phyloP scores from a whole-genome alignment of 2,113 vertebrate genomes.

The Trinectes maculatus region DNA sequence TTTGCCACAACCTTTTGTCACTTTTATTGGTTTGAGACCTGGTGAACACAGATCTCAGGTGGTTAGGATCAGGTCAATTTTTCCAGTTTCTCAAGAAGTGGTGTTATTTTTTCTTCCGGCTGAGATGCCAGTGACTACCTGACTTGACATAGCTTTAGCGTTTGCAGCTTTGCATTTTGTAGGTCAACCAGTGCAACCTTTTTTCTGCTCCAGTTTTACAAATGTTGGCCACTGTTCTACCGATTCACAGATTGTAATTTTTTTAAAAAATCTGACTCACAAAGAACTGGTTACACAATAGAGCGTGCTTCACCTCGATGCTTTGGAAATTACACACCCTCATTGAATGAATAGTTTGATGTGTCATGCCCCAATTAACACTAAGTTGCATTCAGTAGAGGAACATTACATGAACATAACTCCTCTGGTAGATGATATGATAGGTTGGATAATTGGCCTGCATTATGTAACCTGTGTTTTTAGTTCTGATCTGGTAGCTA shows the following conservation, averaged over 20 bases:
- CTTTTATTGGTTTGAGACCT: conserved; percentile 52
- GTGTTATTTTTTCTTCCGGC: conserved; percentile 24
- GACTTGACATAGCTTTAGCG: neutral
- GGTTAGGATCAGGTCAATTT: conserved; percentile 2
- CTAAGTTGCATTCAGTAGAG: neutral
- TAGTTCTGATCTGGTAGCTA: conserved; percentile 21
- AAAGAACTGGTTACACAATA: conserved; percentile 9
- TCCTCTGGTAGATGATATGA: conserved; percentile 23
- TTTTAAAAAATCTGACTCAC: neutral
- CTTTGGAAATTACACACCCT: conserved; percentile 32
- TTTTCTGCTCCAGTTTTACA: conserved; percentile 8
- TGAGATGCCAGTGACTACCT: neutral
- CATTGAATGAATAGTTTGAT: conserved; percentile 8
- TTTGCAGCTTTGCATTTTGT: conserved; percentile 9
- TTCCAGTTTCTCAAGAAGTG: conserved; percentile 32
- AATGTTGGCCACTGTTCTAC: neutral
- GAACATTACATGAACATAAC: conserved; percentile 2
- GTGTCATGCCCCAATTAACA: neutral
- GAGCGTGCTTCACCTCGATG: conserved; percentile 14
- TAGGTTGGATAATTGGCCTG: conserved; percentile 1
- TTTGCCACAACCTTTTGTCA: conserved; percentile 54
- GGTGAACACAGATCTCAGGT: neutral
- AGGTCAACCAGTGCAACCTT: neutral
- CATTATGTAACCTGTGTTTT: conserved; percentile 48
- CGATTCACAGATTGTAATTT: neutral